Conservation (phyloP, 2,113 vertebrate species). For the Athene cunicularia region DNA sequence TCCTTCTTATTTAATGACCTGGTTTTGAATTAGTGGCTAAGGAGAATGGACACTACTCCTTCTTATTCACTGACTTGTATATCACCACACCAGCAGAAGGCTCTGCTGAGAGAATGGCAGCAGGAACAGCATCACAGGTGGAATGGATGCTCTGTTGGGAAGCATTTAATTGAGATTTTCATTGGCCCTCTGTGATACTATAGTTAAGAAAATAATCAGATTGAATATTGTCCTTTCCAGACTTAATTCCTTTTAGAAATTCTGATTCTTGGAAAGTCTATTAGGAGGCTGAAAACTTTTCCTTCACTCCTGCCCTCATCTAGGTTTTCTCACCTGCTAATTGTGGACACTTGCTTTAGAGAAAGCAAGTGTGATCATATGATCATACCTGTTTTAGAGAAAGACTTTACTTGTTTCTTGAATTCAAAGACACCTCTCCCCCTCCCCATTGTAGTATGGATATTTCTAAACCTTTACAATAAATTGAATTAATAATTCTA, state of each 20-base stretch:
- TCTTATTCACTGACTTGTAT: not conserved
- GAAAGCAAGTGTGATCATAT: too few relatives aligned
- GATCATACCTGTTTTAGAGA: not conserved
- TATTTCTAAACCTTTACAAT: not conserved
- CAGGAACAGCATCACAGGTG: not conserved
- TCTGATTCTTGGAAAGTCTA: not conserved
- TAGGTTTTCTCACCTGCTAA: not conserved
- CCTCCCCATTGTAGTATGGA: not conserved
- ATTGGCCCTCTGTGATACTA: not conserved
- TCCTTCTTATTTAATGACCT: not conserved
- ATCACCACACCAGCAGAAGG: not conserved
- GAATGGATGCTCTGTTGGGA: not conserved
- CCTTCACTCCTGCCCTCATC: not conserved
- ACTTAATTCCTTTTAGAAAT: not conserved
- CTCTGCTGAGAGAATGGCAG: not conserved
- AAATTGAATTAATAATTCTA: not conserved
- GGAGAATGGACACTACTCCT: not conserved
- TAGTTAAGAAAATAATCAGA: not conserved
- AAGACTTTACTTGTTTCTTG: not conserved
- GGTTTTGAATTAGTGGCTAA: not conserved
- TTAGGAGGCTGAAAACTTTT: not conserved
- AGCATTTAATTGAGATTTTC: not conserved
- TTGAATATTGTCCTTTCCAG: not conserved
- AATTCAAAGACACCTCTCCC: not conserved
- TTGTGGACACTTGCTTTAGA: not conserved